Percentiles rank a stretch among this genome's conserved stretches.
phyloP scores from a whole-genome alignment of 2,797 vertebrate genomes.

The Coluber constrictor region DNA sequence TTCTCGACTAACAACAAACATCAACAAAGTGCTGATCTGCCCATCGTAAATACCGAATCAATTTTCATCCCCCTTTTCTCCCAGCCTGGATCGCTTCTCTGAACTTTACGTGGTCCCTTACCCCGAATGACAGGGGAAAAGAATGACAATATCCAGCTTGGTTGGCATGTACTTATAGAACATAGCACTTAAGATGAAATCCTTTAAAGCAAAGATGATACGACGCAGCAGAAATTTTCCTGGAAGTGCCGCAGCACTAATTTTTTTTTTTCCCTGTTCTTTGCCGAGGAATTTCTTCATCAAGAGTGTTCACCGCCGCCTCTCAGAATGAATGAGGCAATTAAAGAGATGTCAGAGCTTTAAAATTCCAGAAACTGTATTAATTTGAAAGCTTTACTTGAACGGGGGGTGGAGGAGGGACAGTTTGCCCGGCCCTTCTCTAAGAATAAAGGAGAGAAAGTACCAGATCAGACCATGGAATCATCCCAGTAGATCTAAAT shows the following conservation, averaged over 20 bases:
- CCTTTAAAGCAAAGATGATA: background rate
- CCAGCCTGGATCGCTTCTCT: background rate
- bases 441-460: background rate
- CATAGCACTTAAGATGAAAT: background rate
- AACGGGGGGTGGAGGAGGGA: background rate
- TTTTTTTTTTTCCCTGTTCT: background rate
- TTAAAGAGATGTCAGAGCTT: background rate
- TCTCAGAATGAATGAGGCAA: background rate
- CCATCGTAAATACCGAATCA: background rate
- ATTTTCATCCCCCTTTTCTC: background rate
- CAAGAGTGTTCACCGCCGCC: background rate
- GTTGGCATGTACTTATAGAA: background rate
- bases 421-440: too few relatives aligned
- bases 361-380: background rate
- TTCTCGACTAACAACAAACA: too few relatives aligned
- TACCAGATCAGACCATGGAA: background rate
- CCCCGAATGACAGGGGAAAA: background rate
- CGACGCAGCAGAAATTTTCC: background rate
- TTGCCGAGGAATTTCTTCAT: background rate
- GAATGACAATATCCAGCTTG: background rate
- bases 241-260: background rate
- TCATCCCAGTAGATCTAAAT: background rate
- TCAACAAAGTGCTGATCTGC: background rate
- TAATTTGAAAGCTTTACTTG: background rate
- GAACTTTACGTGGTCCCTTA: background rate